These are phyloP conservation scores for Diaphora mendica DNA, from an alignment of 2,888 invertebrate species.

Conservation along the genomic window DNA sequence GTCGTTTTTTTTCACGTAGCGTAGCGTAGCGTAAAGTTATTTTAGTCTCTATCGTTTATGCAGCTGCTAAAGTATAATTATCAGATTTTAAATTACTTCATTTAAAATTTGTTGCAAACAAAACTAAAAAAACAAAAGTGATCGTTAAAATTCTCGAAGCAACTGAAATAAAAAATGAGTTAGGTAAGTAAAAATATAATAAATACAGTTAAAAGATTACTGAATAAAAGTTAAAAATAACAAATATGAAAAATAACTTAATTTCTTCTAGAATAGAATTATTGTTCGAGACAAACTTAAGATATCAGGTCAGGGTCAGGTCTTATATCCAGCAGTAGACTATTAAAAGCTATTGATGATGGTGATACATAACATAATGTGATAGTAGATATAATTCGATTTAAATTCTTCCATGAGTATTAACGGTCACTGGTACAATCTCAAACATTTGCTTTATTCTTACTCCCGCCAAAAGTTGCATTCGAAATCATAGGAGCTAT, in stretches of 20 bases:
- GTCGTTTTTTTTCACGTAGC: neutral
- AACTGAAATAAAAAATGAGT: neutral
- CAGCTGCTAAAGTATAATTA: neutral
- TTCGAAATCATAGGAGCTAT: too few relatives aligned
- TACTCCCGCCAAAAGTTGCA: too few relatives aligned
- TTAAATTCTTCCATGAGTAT: too few relatives aligned
- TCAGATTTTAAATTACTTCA: neutral
- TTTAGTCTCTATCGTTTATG: neutral
- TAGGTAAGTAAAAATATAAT: neutral
- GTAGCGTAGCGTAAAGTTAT: conserved; percentile 16
- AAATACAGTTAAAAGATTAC: neutral
- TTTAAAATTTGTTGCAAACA: neutral
- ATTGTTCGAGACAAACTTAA: too few relatives aligned
- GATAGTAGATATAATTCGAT: too few relatives aligned
- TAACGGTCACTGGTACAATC: too few relatives aligned
- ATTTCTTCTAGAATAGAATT: neutral
- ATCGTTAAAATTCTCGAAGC: neutral
- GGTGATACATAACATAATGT: too few relatives aligned
- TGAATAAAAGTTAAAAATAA: neutral
- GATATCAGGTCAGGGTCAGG: too few relatives aligned
- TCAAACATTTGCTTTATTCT: too few relatives aligned
- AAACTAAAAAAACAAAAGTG: neutral
- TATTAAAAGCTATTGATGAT: too few relatives aligned
- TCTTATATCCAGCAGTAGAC: too few relatives aligned
- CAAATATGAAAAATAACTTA: neutral